Evolutionary conservation across 2,797 vertebrate species (phyloP).

Genomic region (Melanotaenia pygmaea): DNA sequence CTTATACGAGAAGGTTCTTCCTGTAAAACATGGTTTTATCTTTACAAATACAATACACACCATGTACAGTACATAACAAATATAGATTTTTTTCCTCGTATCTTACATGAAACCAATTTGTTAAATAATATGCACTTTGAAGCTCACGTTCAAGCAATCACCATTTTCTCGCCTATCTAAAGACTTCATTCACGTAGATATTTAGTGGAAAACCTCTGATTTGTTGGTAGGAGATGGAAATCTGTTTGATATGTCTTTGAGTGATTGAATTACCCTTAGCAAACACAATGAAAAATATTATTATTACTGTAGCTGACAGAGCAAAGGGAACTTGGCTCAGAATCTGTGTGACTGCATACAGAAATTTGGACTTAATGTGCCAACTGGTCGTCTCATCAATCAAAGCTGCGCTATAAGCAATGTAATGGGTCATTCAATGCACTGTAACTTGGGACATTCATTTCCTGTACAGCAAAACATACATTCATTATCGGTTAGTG

Average conservation of each 20-base stretch:
- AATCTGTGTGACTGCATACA: conserved; percentile 39
- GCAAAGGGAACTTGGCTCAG: conserved; percentile 42
- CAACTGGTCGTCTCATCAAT: conserved; percentile 55
- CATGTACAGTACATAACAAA: conserved; percentile 85
- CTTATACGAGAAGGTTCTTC: conserved; percentile 70
- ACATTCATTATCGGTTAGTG: conserved; percentile 88
- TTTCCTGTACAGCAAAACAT: conserved; percentile 86
- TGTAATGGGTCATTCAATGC: conserved; percentile 71
- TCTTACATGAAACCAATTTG: conserved; percentile 76
- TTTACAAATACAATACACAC: conserved; percentile 84
- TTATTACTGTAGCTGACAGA: conserved; percentile 32
- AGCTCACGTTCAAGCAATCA: conserved; percentile 64
- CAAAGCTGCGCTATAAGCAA: conserved; percentile 57
- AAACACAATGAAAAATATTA: conserved; percentile 19
- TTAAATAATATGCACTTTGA: conserved; percentile 68
- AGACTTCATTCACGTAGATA: conserved; percentile 57
- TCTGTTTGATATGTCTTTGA: conserved; percentile 47
- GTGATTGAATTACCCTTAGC: conserved; percentile 50
- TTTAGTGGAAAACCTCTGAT: conserved; percentile 52
- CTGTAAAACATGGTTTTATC: conserved; percentile 78
- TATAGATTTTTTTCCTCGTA: conserved; percentile 76
- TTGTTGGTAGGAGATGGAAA: conserved; percentile 47
- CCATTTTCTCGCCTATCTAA: conserved; percentile 61
- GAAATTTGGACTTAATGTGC: conserved; percentile 53
- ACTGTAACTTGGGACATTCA: conserved; percentile 80